A percentile compares a stretch with the other conserved stretches of the same genome.
phyloP scores from a whole-genome alignment of 2,888 invertebrate genomes.

The Heliconius hortense region DNA sequence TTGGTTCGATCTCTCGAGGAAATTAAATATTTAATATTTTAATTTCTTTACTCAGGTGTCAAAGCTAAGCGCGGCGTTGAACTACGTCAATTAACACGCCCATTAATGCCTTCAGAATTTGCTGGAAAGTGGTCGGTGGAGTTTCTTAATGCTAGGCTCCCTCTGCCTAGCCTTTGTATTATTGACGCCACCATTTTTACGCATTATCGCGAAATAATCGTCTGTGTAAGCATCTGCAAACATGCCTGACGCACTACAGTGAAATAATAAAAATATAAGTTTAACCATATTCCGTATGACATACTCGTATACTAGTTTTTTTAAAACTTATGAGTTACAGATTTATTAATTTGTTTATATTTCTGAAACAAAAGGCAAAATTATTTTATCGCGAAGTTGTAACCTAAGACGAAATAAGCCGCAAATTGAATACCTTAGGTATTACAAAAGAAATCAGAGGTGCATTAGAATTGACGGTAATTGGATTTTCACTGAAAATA shows the following conservation, averaged over 20 bases:
- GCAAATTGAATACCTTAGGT: conserved; percentile 56
- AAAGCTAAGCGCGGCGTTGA: neutral
- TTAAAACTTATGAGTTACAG: neutral
- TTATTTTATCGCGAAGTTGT: neutral
- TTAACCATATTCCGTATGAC: no score
- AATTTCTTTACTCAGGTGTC: neutral
- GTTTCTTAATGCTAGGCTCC: no score
- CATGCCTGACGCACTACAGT: no score
- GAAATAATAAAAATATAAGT: no score
- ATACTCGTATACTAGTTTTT: no score
- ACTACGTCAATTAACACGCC: no score
- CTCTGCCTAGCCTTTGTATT: no score
- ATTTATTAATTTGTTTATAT: neutral
- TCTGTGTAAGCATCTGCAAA: no score
- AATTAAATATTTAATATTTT: neutral
- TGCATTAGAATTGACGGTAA: conserved; percentile 36
- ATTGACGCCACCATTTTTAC: no score
- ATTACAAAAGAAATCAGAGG: conserved; percentile 36
- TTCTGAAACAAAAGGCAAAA: neutral
- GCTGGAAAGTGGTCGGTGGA: no score
- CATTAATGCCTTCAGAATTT: no score
- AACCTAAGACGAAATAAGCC: conserved; percentile 42
- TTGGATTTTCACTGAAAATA: conserved; percentile 42
- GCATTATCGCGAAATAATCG: no score
- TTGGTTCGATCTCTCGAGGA: neutral